Evolutionary conservation across 2,888 invertebrate genomes (phyloP).

Genomic region (Limenitis camilla): DNA sequence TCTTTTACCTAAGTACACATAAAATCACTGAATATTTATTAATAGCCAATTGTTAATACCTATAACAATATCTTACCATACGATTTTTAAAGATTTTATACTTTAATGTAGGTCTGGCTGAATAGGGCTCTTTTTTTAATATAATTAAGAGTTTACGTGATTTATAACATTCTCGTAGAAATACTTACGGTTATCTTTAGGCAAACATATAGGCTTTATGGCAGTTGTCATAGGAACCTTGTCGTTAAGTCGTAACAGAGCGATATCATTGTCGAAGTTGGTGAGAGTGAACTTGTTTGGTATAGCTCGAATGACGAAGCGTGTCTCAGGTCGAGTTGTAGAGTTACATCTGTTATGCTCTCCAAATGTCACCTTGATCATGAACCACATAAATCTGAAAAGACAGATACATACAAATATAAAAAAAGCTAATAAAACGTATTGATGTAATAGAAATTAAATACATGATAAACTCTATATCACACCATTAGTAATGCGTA

Average conservation of each 20-base stretch:
- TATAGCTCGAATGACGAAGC: slow-evolving; percentile 84
- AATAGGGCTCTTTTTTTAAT: too few relatives aligned
- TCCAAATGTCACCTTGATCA: slow-evolving; percentile 91
- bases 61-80: too few relatives aligned
- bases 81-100: too few relatives aligned
- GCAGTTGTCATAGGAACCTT: slow-evolving; percentile 84
- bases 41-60: too few relatives aligned
- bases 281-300: slow-evolving; percentile 87
- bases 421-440: not conserved
- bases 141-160: too few relatives aligned
- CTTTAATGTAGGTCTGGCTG: too few relatives aligned
- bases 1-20: too few relatives aligned
- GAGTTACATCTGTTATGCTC: slow-evolving; percentile 89
- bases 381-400: slow-evolving; percentile 92
- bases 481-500: too few relatives aligned
- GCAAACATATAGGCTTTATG: slow-evolving; percentile 89
- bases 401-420: slow-evolving; percentile 4
- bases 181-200: slow-evolving; percentile 70
- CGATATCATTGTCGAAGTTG: slow-evolving; percentile 93
- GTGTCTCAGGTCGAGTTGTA: slow-evolving; percentile 81
- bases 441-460: not conserved
- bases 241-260: slow-evolving; percentile 85
- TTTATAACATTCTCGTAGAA: not conserved
- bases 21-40: too few relatives aligned
- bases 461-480: too few relatives aligned